Evolutionary conservation across 2,797 vertebrate species (phyloP), one percentile per base, ranked within the genome.

Genomic region (Chloroceryle inda): DNA sequence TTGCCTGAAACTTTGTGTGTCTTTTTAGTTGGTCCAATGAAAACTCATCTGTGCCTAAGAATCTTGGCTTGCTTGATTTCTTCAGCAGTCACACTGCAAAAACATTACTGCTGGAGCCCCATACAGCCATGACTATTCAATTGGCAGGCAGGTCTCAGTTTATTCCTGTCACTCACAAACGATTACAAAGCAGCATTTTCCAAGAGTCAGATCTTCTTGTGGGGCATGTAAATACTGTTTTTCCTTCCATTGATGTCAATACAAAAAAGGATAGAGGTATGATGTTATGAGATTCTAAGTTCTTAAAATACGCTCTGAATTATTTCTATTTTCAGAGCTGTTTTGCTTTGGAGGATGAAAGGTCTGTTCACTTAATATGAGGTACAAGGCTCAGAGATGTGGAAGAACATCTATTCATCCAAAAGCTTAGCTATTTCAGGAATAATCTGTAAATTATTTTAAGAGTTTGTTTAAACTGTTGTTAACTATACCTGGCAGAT

Each of bases 281-380:
- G 47, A 90, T 92, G n/a, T 77, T 96, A 88, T 79, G 66, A 97
- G 69, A 95, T 91, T 71, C 71, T 95, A 74, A 89, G 87, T 92
- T 91, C 94, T 93, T 96, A 94, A 97, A 97, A 94, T 95, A 94
- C 6, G n/a, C 62, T 76, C 83, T 81, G 58, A 89, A 92, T 78
- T 40, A 92, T 89, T 94, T 92, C 92, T 94, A 94, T 96, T 94
- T 92, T 94, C 93, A 86, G 79, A 90, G 67, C 71, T 96, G 91
- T 94, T 96, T 97, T 94, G 79, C 92, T 96, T 91, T 91, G 73
- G 88, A 94, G 94, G 95, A 95, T 92, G 88, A 96, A 96, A 94
- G 85, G 63, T 88, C 89, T 94, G 92, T 95, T 96, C 94, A 94
- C 94, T 95, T 84, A 96, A 91, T 89, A 73, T 61, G 85, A 94